Evolutionary conservation across 2,888 invertebrate species (phyloP).

Genomic region (Stomorhina lunata): DNA sequence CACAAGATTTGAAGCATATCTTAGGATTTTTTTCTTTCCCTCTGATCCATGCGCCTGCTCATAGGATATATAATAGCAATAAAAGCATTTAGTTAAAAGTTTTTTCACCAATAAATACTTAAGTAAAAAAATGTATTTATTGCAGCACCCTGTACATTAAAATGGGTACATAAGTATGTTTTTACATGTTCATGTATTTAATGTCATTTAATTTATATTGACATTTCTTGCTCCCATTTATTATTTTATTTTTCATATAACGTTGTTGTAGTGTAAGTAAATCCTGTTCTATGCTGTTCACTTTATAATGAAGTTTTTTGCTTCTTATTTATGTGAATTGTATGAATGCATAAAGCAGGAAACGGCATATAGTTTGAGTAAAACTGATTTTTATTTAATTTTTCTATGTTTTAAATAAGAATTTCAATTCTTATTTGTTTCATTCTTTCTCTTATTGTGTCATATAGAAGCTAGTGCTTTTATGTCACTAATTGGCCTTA

Average conservation of each 20-base stretch:
- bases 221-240: slow-evolving; percentile 17
- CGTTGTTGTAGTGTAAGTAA: background rate
- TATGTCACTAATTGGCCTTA: slow-evolving; percentile 43
- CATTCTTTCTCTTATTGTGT: background rate
- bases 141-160: background rate
- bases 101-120: too few relatives aligned
- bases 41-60: too few relatives aligned
- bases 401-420: background rate
- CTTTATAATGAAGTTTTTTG: background rate
- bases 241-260: background rate
- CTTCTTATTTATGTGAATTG: background rate
- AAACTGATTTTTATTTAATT: background rate
- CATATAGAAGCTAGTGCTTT: background rate
- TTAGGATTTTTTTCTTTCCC: too few relatives aligned
- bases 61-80: too few relatives aligned
- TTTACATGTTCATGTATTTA: background rate
- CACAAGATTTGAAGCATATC: too few relatives aligned
- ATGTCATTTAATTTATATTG: slow-evolving; percentile 22
- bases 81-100: too few relatives aligned
- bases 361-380: background rate
- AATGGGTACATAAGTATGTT: background rate
- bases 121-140: too few relatives aligned
- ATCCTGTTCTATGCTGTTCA: background rate
- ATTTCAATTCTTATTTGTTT: slow-evolving; percentile 5
- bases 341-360: background rate